Percentiles rank a stretch among this genome's conserved stretches.
Conservation (phyloP, 1,140 invertebrate genomes). For the Magallana angulata region DNA sequence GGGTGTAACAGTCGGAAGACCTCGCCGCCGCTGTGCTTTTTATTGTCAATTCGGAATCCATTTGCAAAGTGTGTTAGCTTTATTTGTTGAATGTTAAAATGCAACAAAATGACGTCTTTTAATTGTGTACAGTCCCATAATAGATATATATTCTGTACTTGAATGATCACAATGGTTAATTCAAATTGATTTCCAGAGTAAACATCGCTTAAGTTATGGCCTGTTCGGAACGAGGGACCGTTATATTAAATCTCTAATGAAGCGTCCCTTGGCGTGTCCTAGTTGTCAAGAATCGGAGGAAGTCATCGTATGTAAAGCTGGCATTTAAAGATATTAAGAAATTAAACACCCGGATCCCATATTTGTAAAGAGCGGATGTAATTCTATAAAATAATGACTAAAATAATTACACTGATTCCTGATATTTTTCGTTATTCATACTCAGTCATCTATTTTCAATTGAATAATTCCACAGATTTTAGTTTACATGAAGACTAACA, state of each 20-base stretch:
- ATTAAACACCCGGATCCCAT: neutral
- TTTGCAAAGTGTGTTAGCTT: neutral
- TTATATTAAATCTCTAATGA: constrained; percentile 29
- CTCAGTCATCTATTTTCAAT: no score
- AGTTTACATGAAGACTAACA: no score
- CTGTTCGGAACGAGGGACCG: neutral
- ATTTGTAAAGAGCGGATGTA: neutral
- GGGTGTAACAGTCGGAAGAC: neutral
- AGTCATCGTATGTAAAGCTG: no score
- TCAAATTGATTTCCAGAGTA: constrained; percentile 16
- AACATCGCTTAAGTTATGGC: constrained; percentile 2
- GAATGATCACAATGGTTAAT: constrained; percentile 20
- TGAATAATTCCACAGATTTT: no score
- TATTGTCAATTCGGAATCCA: neutral
- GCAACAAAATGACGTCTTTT: constrained; percentile 2
- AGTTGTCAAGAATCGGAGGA: no score
- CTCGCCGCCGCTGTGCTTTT: neutral
- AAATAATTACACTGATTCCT: no score
- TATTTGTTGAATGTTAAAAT: constrained; percentile 23
- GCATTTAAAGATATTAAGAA: no score
- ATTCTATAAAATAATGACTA: no score
- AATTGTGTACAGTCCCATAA: constrained; percentile 16
- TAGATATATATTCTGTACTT: constrained; percentile 13
- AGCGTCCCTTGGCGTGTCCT: neutral
- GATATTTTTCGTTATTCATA: no score